Evolutionary conservation across 92 coral and sea anemone species (phyloP).

Genomic region (Epizoanthus rinbou): DNA sequence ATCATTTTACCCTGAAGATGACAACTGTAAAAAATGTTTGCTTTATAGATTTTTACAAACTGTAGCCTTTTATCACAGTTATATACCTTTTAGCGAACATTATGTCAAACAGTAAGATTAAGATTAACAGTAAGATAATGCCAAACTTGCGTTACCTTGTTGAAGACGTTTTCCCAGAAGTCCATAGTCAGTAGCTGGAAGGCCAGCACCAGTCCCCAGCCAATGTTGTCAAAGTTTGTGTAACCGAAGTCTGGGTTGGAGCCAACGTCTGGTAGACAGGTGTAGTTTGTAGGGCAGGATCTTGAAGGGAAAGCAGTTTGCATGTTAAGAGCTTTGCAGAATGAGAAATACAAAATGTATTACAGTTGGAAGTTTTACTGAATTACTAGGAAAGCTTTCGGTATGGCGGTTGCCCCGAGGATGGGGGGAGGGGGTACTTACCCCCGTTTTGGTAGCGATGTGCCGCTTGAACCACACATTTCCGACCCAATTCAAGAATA

Average conservation of each 20-base stretch:
- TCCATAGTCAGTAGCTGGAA: slow-evolving; percentile 97
- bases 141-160: slow-evolving; percentile 63
- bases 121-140: too few relatives aligned
- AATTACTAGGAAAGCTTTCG: background rate
- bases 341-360: background rate
- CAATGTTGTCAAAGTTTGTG: slow-evolving; percentile 95
- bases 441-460: too few relatives aligned
- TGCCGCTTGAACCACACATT: too few relatives aligned
- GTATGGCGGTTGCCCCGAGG: too few relatives aligned
- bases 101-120: too few relatives aligned
- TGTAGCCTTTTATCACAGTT: too few relatives aligned
- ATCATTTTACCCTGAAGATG: too few relatives aligned
- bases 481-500: too few relatives aligned
- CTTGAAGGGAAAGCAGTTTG: slow-evolving; percentile 38
- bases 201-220: slow-evolving; percentile 94
- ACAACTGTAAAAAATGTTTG: too few relatives aligned
- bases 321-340: background rate
- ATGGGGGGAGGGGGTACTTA: too few relatives aligned
- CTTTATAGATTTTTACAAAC: too few relatives aligned
- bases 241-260: slow-evolving; percentile 87
- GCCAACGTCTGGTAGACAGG: slow-evolving; percentile 81
- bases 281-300: slow-evolving; percentile 81
- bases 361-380: background rate
- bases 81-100: too few relatives aligned
- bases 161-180: slow-evolving; percentile 95